Conservation (phyloP, 2,888 invertebrate genomes). For the Pachliopta kotzebuea region DNA sequence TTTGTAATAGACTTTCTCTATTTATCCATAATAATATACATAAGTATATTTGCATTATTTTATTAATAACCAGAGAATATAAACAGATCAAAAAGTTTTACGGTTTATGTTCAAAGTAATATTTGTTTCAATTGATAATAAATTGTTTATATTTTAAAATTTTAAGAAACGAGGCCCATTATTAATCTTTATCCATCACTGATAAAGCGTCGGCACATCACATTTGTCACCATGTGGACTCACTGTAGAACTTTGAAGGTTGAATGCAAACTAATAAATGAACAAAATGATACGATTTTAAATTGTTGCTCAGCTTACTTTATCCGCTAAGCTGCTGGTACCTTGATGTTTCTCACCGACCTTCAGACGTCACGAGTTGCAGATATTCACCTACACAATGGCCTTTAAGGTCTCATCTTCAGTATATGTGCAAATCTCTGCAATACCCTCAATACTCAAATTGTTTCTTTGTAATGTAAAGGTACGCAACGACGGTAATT, state of each 20-base stretch:
- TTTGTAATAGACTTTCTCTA: slow-evolving; percentile 7
- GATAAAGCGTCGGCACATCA: slow-evolving; percentile 27
- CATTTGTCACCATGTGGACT: slow-evolving; percentile 8
- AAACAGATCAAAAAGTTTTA: not conserved
- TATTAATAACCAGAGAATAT: too few species aligned
- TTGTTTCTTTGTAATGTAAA: slow-evolving; percentile 11
- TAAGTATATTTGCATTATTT: not conserved
- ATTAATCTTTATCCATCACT: slow-evolving; percentile 29
- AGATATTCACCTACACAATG: slow-evolving; percentile 21
- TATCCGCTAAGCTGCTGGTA: slow-evolving; percentile 15
- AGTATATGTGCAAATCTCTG: slow-evolving; percentile 12
- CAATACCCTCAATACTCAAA: not conserved
- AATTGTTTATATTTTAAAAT: not conserved
- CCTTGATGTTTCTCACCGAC: slow-evolving; percentile 31
- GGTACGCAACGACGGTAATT: slow-evolving; percentile 1
- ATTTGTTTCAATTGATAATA: not conserved
- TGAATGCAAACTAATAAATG: slow-evolving; percentile 17
- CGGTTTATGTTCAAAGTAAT: not conserved
- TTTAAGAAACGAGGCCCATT: slow-evolving; percentile 10
- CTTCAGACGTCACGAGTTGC: slow-evolving; percentile 34
- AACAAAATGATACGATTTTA: slow-evolving; percentile 23
- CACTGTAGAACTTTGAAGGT: slow-evolving; percentile 19
- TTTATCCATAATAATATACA: not conserved
- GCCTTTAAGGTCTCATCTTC: slow-evolving; percentile 14
- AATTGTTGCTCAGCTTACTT: slow-evolving; percentile 11